Evolutionary conservation across 1,140 invertebrate genomes (phyloP), one percentile per base, ranked within the genome.

Genomic region (Medauroidea extradentata): DNA sequence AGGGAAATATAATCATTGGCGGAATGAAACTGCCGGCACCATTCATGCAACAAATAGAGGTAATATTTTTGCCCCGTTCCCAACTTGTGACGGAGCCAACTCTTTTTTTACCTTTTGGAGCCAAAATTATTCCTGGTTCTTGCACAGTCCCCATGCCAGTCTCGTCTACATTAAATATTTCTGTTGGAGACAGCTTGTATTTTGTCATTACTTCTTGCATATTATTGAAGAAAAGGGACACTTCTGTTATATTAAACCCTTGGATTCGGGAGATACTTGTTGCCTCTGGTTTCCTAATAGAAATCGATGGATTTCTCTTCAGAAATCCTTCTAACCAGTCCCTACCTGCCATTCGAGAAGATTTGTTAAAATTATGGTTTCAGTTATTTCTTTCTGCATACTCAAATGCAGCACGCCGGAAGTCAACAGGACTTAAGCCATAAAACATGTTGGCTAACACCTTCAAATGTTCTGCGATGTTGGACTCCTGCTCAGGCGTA

Each of bases 161-260:
- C 51, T 74, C 71, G 50, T 75, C 73, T 11, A 70, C 62, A 62
- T 78, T 79, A 53, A 66, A 78, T 21, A 78, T 76, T 53, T 65
- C 58, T 23, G 57, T 53, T 13, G 69, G 53, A 60, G 25, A 39
- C 66, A 76, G 55, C 27, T 68, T 65, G 38, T 70, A 55, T 56
- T 68, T 49, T 39, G 68, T 60, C 23, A 69, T 53, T 7, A 69
- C 60, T 29, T 63, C 19, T 60, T 65, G 59, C 13, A 68, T 53
- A 44, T 63, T 60, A 48, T 65, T 50, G 56, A 68, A 72, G 60
- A 73, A 72, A 19, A 61, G n/a, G 38, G 67, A 41, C 14, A 73
- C 65, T 51, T 67, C 63, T 18, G 64, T 41, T 62, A 62, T 66
- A 56, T 72, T 73, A 53, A 77, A 76, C 5, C 71, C 71, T 59